A percentile compares a stretch with the other conserved stretches of the same genome.
These are phyloP conservation scores for Machaerirhynchus nigripectus DNA, from an alignment of 2,113 vertebrate genomes.

Conservation along the genomic window DNA sequence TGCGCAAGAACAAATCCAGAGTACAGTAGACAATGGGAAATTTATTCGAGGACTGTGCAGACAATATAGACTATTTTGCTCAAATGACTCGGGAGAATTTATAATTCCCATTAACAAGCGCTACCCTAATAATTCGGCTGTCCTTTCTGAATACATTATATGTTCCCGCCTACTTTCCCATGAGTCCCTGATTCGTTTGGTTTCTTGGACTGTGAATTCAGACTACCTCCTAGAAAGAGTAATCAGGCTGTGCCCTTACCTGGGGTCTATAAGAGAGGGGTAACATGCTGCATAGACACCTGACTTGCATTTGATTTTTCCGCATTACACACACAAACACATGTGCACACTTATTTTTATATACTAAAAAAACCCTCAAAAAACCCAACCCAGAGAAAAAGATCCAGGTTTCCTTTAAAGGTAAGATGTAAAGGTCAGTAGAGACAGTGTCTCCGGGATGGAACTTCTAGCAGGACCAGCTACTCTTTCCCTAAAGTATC, in stretches of 20 bases:
- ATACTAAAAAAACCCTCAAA: not conserved
- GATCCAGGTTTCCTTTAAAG: not conserved
- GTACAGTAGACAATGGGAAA: not conserved
- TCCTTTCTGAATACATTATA: not conserved
- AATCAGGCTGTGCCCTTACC: not conserved
- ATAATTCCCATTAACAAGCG: not conserved
- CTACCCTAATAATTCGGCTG: not conserved
- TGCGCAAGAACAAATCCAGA: slow-evolving; percentile 34
- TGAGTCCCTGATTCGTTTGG: not conserved
- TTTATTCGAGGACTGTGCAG: slow-evolving; percentile 12
- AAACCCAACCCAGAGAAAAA: not conserved
- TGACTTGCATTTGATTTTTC: not conserved
- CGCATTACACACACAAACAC: not conserved
- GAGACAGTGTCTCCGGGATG: not conserved
- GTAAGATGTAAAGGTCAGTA: not conserved
- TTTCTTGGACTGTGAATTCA: not conserved
- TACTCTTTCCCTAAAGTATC: not conserved
- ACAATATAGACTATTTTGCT: slow-evolving; percentile 22
- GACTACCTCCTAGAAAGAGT: not conserved
- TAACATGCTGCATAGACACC: not conserved
- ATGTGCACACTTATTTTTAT: not conserved
- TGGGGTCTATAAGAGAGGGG: not conserved
- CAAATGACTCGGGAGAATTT: not conserved
- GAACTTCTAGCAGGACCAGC: not conserved
- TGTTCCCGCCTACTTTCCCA: not conserved